Evolutionary conservation across 2,113 vertebrate species (phyloP).

Genomic region (Nymphicus hollandicus): DNA sequence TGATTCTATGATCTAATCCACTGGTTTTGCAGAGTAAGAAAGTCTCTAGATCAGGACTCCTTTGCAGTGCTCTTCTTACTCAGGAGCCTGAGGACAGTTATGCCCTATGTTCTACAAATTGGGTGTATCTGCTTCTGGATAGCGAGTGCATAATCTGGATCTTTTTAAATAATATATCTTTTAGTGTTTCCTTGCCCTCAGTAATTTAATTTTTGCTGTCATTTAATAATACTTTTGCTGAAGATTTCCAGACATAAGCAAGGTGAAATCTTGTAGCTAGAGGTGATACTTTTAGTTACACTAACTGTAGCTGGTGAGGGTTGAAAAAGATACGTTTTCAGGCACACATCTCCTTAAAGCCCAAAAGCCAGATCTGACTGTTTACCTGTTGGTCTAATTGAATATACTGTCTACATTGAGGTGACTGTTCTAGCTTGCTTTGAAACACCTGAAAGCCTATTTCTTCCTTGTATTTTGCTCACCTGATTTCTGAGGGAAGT

Average conservation of each 20-base stretch:
- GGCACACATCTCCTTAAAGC: neutral
- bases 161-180: neutral
- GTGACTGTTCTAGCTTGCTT: neutral
- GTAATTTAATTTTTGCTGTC: neutral
- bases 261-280: neutral
- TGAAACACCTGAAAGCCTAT: neutral
- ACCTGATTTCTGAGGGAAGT: neutral
- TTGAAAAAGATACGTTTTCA: neutral
- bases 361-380: neutral
- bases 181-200: neutral
- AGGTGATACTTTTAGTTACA: neutral
- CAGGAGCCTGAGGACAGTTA: neutral
- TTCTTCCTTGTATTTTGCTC: neutral
- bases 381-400: neutral
- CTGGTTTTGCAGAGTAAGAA: neutral
- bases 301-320: neutral
- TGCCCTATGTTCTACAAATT: neutral
- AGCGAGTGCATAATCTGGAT: neutral
- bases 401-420: neutral
- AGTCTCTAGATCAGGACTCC: neutral
- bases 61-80: neutral
- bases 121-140: neutral
- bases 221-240: neutral
- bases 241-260: neutral
- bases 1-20: too few relatives aligned